Evolutionary conservation across 2,888 invertebrate species (phyloP).

Genomic region (Idaea straminata): DNA sequence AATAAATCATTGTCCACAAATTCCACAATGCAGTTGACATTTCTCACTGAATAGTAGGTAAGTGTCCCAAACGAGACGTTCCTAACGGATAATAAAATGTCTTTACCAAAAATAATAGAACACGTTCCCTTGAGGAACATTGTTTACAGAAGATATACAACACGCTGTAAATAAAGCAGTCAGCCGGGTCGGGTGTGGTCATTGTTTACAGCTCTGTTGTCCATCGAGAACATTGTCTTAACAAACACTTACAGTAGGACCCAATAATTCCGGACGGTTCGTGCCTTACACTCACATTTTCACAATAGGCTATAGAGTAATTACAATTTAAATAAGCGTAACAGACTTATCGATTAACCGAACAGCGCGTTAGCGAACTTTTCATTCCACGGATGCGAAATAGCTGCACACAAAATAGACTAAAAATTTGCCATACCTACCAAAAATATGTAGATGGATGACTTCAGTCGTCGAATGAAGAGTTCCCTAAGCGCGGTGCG

Average conservation of each 20-base stretch:
- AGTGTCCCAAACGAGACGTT: conserved; percentile 47
- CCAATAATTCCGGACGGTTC: conserved; percentile 61
- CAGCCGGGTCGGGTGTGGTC: conserved; percentile 38
- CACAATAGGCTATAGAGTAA: conserved; percentile 51
- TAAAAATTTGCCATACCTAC: conserved; percentile 1
- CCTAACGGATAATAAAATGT: conserved; percentile 51
- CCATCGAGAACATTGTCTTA: conserved; percentile 38
- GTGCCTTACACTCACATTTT: conserved; percentile 39
- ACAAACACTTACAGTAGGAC: conserved; percentile 46
- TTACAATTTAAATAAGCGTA: conserved; percentile 67
- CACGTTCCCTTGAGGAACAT: conserved; percentile 38
- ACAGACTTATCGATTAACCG: conserved; percentile 47
- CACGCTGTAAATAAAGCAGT: conserved; percentile 58
- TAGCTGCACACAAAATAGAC: conserved; percentile 14
- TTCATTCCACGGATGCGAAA: conserved; percentile 61
- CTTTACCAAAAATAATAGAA: conserved; percentile 50
- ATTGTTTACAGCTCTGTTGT: conserved; percentile 56
- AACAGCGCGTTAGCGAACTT: conserved; percentile 71
- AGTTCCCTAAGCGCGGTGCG: conserved; percentile 79
- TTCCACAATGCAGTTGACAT: conserved; percentile 61
- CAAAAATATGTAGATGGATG: conserved; percentile 6
- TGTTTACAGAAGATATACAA: conserved; percentile 62
- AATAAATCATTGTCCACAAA: conserved; percentile 69
- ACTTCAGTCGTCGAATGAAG: conserved; percentile 62
- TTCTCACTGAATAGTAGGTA: conserved; percentile 36